Evolutionary conservation across 2,797 vertebrate genomes (phyloP).

Genomic region (Coregonus suidteri): DNA sequence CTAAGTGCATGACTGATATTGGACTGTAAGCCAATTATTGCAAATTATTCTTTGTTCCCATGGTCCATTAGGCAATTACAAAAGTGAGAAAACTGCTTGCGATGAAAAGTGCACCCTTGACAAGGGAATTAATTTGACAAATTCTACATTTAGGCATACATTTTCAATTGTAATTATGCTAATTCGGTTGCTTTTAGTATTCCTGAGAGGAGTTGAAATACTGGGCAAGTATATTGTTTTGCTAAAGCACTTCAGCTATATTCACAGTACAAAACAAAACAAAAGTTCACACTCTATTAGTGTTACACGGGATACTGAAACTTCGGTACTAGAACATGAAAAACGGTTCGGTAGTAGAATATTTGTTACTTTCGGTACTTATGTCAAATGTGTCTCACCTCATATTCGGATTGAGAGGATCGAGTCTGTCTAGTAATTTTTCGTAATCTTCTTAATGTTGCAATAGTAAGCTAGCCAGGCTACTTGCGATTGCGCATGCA

Average conservation of each 20-base stretch:
- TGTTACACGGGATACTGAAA: no score
- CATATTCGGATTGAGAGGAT: no score
- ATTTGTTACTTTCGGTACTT: no score
- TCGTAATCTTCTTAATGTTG: no score
- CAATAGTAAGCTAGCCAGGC: no score
- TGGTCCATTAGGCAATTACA: neutral
- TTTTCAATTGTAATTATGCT: neutral
- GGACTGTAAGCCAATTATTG: slow-evolving; percentile 2
- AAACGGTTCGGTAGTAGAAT: no score
- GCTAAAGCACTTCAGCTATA: neutral
- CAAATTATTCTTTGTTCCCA: neutral
- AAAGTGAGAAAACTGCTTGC: neutral
- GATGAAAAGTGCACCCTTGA: neutral
- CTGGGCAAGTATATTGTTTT: neutral
- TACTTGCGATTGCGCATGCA: no score
- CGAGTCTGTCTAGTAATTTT: no score
- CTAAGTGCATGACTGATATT: neutral
- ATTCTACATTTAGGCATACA: neutral
- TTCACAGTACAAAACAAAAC: neutral
- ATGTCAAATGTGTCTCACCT: no score
- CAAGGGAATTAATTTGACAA: neutral
- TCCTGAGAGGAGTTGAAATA: neutral
- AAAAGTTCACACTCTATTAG: neutral
- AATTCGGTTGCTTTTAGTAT: neutral
- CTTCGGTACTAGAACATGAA: no score